Percentiles rank a stretch among this genome's conserved stretches.
Evolutionary conservation across 1,140 invertebrate genomes (phyloP).

Genomic region (Camponotus vicinus): DNA sequence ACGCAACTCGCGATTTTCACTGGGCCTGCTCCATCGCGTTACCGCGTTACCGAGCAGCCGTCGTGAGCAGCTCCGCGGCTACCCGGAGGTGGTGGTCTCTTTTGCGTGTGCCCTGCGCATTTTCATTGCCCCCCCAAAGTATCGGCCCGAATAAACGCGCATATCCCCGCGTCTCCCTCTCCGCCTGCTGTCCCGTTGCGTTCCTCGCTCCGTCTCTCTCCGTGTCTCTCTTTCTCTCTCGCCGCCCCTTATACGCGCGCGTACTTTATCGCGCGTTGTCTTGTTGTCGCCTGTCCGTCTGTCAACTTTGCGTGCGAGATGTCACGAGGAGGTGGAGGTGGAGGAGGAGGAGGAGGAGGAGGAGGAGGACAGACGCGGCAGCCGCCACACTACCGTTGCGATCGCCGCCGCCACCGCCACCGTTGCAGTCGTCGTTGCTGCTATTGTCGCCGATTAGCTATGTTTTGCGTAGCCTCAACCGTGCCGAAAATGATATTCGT

Average conservation of each 20-base stretch:
- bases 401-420: no score
- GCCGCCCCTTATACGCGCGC: conserved; percentile 54
- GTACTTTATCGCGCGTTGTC: conserved; percentile 50
- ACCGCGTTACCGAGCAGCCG: conserved; percentile 73
- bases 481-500: neutral
- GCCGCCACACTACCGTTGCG: neutral
- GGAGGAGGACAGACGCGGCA: neutral
- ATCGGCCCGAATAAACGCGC: conserved; percentile 78
- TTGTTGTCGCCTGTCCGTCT: conserved; percentile 47
- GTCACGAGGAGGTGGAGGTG: conserved; percentile 7
- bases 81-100: conserved; percentile 78
- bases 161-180: conserved; percentile 57
- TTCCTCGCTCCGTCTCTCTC: conserved; percentile 55
- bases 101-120: conserved; percentile 82
- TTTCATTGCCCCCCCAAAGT: conserved; percentile 79
- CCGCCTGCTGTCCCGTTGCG: neutral
- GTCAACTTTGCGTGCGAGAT: conserved; percentile 49
- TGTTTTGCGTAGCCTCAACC: neutral
- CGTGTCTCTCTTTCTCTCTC: conserved; percentile 29
- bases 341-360: neutral
- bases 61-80: conserved; percentile 79
- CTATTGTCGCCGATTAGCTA: neutral
- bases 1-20: conserved; percentile 94
- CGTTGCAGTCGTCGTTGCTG: neutral
- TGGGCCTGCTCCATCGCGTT: conserved; percentile 91